phyloP scores from a whole-genome alignment of 2,888 invertebrate species.

The Mythimna vitellina region DNA sequence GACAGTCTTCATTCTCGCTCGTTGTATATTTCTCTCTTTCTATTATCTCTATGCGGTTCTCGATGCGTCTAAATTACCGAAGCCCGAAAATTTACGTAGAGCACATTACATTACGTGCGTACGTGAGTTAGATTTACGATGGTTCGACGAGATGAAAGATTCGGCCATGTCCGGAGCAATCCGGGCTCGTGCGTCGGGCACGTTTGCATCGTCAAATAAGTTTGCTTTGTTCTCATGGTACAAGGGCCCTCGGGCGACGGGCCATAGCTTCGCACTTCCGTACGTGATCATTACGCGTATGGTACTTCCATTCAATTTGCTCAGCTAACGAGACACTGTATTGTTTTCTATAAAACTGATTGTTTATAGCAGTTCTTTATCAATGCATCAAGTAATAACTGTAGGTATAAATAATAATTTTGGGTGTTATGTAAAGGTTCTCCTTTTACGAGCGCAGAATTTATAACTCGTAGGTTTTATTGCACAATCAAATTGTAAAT shows the following conservation, averaged over 20 bases:
- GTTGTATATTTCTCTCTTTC: not conserved
- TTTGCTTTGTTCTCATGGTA: slow-evolving; percentile 49
- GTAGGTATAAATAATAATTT: slow-evolving; percentile 41
- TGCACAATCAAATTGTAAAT: slow-evolving; percentile 44
- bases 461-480: slow-evolving; percentile 45
- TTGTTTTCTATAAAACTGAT: slow-evolving; percentile 38
- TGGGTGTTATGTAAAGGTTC: slow-evolving; percentile 30
- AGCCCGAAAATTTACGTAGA: slow-evolving; percentile 41
- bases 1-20: not conserved
- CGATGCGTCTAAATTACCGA: slow-evolving; percentile 35
- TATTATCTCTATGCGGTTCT: slow-evolving; percentile 8
- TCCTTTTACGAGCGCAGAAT: slow-evolving; percentile 44
- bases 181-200: slow-evolving; percentile 30
- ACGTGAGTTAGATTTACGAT: slow-evolving; percentile 58
- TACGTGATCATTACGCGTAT: slow-evolving; percentile 69
- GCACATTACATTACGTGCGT: slow-evolving; percentile 29
- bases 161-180: slow-evolving; percentile 28
- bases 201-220: slow-evolving; percentile 57
- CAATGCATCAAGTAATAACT: slow-evolving; percentile 36
- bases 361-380: slow-evolving; percentile 22
- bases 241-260: slow-evolving; percentile 52
- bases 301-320: slow-evolving; percentile 70
- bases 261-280: slow-evolving; percentile 62
- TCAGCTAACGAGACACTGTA: slow-evolving; percentile 55
- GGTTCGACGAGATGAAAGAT: slow-evolving; percentile 41